These are phyloP conservation scores for Gymnothorax reevesii DNA, from an alignment of 2,797 vertebrate species.

Conservation along the genomic window DNA sequence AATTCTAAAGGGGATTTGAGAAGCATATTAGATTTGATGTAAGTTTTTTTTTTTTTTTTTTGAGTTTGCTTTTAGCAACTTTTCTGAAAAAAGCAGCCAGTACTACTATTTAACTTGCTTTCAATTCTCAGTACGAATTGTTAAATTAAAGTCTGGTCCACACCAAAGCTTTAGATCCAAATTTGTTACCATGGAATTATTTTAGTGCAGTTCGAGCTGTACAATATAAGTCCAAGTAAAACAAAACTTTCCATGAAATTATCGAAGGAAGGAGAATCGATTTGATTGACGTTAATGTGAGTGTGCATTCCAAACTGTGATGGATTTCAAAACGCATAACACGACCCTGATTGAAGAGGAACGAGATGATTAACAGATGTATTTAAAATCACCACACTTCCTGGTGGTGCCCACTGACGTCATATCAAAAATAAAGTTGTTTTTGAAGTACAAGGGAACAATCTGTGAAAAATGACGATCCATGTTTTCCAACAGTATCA, in stretches of 20 bases:
- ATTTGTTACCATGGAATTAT: background rate
- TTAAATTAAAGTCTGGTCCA: background rate
- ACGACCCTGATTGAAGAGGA: no score
- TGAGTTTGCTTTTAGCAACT: background rate
- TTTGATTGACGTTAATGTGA: no score
- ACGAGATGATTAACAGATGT: no score
- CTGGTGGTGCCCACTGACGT: background rate
- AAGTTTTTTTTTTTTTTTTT: background rate
- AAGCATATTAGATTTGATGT: constrained; percentile 4
- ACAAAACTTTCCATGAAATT: no score
- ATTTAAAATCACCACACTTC: no score
- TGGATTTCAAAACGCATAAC: no score
- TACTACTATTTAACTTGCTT: background rate
- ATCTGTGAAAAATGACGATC: no score
- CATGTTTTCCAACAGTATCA: no score
- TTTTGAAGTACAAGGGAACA: background rate
- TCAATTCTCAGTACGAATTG: background rate
- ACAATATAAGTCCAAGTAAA: no score
- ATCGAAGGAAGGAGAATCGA: no score
- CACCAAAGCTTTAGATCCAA: background rate
- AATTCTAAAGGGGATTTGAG: constrained; percentile 14
- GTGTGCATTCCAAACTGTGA: no score
- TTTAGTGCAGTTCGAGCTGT: background rate
- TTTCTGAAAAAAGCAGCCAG: background rate
- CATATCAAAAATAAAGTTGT: background rate